A percentile compares a stretch with the other conserved stretches of the same genome.
These are phyloP conservation scores for Cynoglossus semilaevis DNA, from an alignment of 2,113 vertebrate genomes.

Conservation along the genomic window DNA sequence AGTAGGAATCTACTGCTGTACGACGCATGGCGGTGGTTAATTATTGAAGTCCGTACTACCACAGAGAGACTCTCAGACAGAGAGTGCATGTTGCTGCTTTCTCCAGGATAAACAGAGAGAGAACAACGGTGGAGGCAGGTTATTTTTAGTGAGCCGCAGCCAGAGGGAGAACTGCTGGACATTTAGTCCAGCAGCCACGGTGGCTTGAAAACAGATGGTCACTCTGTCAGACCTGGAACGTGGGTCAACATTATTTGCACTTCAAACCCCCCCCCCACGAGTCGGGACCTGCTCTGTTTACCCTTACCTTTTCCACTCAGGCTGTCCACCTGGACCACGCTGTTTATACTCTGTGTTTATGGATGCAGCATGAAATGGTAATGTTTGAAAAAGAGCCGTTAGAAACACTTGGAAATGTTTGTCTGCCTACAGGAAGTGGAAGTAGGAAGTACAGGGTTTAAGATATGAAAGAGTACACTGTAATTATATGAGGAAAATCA, in stretches of 20 bases:
- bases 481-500: too few relatives aligned
- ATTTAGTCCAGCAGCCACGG: constrained; percentile 38
- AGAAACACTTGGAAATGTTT: too few relatives aligned
- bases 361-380: neutral
- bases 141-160: constrained; percentile 47
- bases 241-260: constrained; percentile 65
- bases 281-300: constrained; percentile 42
- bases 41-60: too few relatives aligned
- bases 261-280: constrained; percentile 50
- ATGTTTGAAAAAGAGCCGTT: too few relatives aligned
- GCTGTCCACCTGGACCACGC: constrained; percentile 6
- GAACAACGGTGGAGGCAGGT: constrained; percentile 7
- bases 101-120: constrained; percentile 15
- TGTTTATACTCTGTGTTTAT: constrained; percentile 1
- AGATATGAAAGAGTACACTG: too few relatives aligned
- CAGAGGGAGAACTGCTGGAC: constrained; percentile 38
- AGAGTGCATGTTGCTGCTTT: neutral
- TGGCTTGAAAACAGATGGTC: constrained; percentile 64
- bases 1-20: too few relatives aligned
- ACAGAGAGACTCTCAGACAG: too few relatives aligned
- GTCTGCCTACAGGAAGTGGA: too few relatives aligned
- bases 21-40: too few relatives aligned
- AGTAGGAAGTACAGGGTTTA: too few relatives aligned
- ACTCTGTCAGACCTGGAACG: constrained; percentile 54
- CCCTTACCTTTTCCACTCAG: constrained; percentile 39